Percentiles rank a stretch among this genome's conserved stretches.
These are phyloP conservation scores for Setipinna tenuifilis DNA, from an alignment of 2,797 vertebrate genomes.

Conservation along the genomic window DNA sequence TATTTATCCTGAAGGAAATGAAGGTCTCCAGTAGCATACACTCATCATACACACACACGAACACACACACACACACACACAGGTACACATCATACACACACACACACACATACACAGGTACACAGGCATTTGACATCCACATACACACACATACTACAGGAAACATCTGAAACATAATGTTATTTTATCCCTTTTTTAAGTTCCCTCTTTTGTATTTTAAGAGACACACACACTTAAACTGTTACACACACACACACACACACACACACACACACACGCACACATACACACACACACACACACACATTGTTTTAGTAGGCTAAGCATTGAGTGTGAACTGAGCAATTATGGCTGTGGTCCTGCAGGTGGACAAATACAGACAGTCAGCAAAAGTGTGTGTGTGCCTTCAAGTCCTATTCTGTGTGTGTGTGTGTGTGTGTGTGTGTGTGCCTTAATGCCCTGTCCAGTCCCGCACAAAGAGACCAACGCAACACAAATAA, in stretches of 20 bases:
- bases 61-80: constrained; percentile 10
- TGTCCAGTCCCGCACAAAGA: background rate
- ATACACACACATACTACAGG: background rate
- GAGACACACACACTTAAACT: no score
- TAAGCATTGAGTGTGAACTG: background rate
- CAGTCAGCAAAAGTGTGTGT: background rate
- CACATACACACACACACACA: constrained; percentile 2
- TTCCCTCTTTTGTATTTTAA: no score
- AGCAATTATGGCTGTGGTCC: background rate
- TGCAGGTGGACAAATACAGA: background rate
- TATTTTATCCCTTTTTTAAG: no score
- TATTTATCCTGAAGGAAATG: no score
- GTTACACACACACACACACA: constrained; percentile 1
- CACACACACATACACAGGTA: constrained; percentile 1
- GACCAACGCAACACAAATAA: background rate
- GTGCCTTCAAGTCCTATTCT: no score
- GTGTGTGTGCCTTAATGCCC: background rate
- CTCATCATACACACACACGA: background rate
- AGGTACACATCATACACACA: no score
- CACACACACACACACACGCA: constrained; percentile 4
- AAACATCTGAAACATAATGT: no score
- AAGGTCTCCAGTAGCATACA: no score
- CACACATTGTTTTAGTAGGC: background rate
- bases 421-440: constrained; percentile 1
- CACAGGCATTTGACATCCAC: background rate